Evolutionary conservation across 92 coral and sea anemone species (phyloP).

Genomic region (Heliopora coerulea): DNA sequence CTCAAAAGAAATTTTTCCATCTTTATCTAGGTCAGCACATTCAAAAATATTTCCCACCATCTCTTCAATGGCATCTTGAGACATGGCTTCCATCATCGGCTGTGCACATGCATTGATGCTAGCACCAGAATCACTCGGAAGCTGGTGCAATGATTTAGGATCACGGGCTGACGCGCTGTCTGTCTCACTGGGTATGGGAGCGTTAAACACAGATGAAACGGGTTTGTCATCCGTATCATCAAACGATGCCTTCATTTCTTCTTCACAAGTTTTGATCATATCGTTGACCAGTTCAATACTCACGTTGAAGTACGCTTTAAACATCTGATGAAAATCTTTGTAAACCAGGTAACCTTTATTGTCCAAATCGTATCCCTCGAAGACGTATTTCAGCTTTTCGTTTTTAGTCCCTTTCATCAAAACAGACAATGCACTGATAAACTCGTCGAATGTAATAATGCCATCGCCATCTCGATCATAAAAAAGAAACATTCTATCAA

Average conservation of each 20-base stretch:
- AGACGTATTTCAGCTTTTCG: constrained; percentile 90
- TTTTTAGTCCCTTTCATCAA: constrained; percentile 91
- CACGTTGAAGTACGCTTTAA: constrained; percentile 91
- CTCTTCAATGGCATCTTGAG: constrained; percentile 98
- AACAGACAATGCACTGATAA: constrained; percentile 78
- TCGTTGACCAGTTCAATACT: constrained; percentile 95
- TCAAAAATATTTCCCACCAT: constrained; percentile 93
- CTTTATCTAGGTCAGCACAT: constrained; percentile 80
- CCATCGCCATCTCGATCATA: constrained; percentile 84
- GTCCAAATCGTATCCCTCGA: constrained; percentile 89
- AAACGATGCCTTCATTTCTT: constrained; percentile 96
- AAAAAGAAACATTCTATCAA: constrained; percentile 97
- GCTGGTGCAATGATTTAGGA: constrained; percentile 36
- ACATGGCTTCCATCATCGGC: constrained; percentile 99
- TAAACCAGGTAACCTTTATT: constrained; percentile 68
- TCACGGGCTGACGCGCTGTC: constrained; percentile 36
- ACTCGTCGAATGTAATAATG: constrained; percentile 85
- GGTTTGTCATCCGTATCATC: constrained; percentile 98
- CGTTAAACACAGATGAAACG: constrained; percentile 92
- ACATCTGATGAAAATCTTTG: constrained; percentile 88
- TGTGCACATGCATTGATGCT: constrained; percentile 65
- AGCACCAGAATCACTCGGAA: constrained; percentile 64
- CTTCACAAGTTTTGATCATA: constrained; percentile 91
- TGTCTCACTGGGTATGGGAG: constrained; percentile 80
- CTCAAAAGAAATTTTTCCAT: constrained; percentile 86